Evolutionary conservation across 2,113 vertebrate species (phyloP), one percentile per base, ranked within the genome.

Genomic region (Nothocercus julius): DNA sequence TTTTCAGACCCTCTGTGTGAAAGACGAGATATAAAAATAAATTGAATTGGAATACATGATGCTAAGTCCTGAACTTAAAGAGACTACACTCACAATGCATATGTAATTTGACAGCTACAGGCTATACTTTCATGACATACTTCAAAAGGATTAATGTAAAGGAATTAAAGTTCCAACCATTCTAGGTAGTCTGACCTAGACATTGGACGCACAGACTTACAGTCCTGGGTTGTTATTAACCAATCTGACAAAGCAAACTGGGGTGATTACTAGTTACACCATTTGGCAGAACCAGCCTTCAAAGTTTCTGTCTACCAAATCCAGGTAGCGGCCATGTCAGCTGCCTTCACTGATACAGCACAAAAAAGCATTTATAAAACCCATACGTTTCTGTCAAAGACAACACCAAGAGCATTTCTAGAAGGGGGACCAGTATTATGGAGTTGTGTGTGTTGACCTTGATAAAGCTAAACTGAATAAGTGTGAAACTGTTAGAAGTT

Each of bases 11-110:
- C 54, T 86, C 80, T 45, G 53, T 73, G 83, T 89, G 95, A 94
- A 95, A 87, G 88, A 96, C 82, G 88, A 96, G 90, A 93, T 82
- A 93, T 73, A 97, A 96, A 95, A 97, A 96, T 94, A 96, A 96
- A 96, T 96, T 90, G 90, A 92, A 85, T 82, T 87, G 74, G 83
- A 95, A 94, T 89, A 93, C 92, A 89, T 19, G 83, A 90, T 93
- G 81, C 86, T 85, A 69, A 89, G 73, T 63, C 92, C 90, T 94
- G 90, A 95, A 95, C 92, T 90, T 80, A 94, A 92, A 78, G 91
- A 84, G 90, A 76, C 86, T 80, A 92, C 69, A 24, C 78, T 87
- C 70, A 69, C 83, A 70, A 67, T 56, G 90, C 90, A 89, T 92
- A 69, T 87, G 70, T 89, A 93, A 96, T 94, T 92, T 92, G 95